Evolutionary conservation across 2,113 vertebrate genomes (phyloP).

Genomic region (Rafetus swinhoei): DNA sequence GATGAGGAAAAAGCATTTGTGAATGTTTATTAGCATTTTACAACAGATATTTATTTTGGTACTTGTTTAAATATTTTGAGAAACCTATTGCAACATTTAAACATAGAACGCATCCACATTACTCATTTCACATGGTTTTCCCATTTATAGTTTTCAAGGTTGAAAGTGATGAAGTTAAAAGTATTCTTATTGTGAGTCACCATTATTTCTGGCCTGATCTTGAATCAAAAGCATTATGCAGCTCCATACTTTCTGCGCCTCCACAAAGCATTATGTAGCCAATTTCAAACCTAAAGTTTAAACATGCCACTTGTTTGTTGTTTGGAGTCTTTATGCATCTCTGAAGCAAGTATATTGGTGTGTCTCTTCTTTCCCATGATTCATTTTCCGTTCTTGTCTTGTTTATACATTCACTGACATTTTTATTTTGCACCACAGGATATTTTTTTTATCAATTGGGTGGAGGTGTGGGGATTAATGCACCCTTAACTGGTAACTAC

Average conservation of each 20-base stretch:
- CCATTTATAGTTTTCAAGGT: conserved; percentile 66
- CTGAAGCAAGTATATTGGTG: not conserved
- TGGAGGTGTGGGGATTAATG: not conserved
- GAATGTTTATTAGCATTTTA: conserved; percentile 75
- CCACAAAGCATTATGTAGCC: not conserved
- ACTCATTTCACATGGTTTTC: conserved; percentile 60
- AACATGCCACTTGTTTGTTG: not conserved
- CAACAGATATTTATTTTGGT: conserved; percentile 75
- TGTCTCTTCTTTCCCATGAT: not conserved
- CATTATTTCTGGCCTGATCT: conserved; percentile 63
- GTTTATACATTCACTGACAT: not conserved
- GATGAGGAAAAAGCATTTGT: conserved; percentile 70
- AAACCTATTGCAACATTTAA: conserved; percentile 73
- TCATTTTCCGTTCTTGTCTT: conserved; percentile 22
- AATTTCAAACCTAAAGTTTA: not conserved
- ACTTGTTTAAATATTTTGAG: conserved; percentile 79
- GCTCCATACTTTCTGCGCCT: not conserved
- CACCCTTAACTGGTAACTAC: conserved; percentile 8
- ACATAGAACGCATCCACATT: conserved; percentile 63
- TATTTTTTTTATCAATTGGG: not conserved
- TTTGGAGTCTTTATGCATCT: not conserved
- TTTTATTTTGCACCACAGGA: not conserved
- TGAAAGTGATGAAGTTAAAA: conserved; percentile 66
- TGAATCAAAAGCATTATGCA: conserved; percentile 64
- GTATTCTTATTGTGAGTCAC: conserved; percentile 56